Conservation (phyloP, 2,113 vertebrate species). For the Toxotes chatareus region DNA sequence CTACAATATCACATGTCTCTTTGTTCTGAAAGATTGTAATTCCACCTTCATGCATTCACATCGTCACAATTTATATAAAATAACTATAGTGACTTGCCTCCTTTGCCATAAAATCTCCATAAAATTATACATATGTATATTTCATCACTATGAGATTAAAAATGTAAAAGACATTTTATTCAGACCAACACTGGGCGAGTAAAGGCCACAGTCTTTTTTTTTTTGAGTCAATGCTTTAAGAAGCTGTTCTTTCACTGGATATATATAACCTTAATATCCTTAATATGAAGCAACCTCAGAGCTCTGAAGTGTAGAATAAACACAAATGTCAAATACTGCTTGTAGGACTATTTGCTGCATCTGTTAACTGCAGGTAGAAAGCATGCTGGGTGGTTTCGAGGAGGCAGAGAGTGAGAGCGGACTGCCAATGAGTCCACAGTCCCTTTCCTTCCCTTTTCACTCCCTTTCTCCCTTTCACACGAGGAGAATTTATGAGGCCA, state of each 20-base stretch:
- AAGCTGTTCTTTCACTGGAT: background rate
- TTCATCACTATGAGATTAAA: background rate
- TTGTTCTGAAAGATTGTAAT: background rate
- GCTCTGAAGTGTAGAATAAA: conserved; percentile 1
- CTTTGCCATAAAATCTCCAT: conserved; percentile 5
- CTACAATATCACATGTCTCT: background rate
- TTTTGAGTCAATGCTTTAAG: background rate
- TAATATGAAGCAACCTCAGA: conserved; percentile 6
- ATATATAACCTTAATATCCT: background rate
- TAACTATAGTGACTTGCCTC: background rate
- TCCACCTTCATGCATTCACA: background rate
- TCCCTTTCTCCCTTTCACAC: conserved; percentile 64
- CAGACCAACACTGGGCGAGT: background rate
- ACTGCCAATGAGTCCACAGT: conserved; percentile 68
- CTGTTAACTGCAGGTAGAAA: conserved; percentile 48
- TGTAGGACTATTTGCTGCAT: conserved; percentile 35
- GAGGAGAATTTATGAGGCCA: conserved; percentile 83
- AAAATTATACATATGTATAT: background rate
- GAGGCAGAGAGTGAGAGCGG: conserved; percentile 49
- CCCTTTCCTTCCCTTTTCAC: conserved; percentile 55
- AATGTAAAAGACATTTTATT: background rate
- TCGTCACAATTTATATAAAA: conserved; percentile 6
- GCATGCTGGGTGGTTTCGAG: conserved; percentile 39
- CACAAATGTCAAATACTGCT: conserved; percentile 2
- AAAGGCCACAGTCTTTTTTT: background rate